Evolutionary conservation across 2,113 vertebrate species (phyloP).

Genomic region (Sphyrna mokarran): DNA sequence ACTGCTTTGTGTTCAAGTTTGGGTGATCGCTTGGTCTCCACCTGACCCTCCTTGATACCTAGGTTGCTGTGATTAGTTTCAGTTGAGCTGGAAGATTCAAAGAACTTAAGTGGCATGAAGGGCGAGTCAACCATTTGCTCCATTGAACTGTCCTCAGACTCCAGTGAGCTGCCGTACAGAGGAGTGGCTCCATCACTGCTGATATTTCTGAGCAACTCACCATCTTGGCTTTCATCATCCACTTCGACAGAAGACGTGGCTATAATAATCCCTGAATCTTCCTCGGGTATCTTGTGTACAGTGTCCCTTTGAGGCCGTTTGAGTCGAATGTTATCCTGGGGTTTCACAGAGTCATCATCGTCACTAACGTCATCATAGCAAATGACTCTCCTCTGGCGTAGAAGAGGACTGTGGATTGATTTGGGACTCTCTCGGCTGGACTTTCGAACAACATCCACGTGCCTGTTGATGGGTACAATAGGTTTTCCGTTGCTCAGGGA

Average conservation of each 20-base stretch:
- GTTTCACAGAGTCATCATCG: conserved; percentile 56
- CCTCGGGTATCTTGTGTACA: conserved; percentile 44
- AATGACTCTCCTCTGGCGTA: conserved; percentile 68
- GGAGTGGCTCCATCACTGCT: conserved; percentile 50
- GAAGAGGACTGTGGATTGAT: conserved; percentile 69
- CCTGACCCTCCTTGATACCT: conserved; percentile 55
- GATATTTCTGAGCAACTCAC: conserved; percentile 46
- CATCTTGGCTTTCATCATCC: conserved; percentile 48
- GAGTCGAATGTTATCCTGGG: conserved; percentile 45
- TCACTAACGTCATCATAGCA: conserved; percentile 64
- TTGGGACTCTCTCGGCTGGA: conserved; percentile 61
- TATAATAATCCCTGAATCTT: conserved; percentile 45
- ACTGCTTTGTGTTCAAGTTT: conserved; percentile 75
- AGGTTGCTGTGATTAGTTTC: conserved; percentile 48
- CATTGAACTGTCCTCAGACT: conserved; percentile 48
- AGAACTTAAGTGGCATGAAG: conserved; percentile 52
- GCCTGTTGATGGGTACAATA: conserved; percentile 48
- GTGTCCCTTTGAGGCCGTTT: conserved; percentile 44
- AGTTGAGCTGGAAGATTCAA: conserved; percentile 46
- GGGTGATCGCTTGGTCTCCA: conserved; percentile 67
- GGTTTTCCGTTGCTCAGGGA: conserved; percentile 47
- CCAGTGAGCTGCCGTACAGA: conserved; percentile 48
- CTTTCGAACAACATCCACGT: conserved; percentile 52
- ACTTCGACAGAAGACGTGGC: conserved; percentile 51
- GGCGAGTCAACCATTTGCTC: conserved; percentile 50